Evolutionary conservation across 1,140 invertebrate species (phyloP), one percentile per base, ranked within the genome.

Genomic region (Plectrocnemia conspersa): DNA sequence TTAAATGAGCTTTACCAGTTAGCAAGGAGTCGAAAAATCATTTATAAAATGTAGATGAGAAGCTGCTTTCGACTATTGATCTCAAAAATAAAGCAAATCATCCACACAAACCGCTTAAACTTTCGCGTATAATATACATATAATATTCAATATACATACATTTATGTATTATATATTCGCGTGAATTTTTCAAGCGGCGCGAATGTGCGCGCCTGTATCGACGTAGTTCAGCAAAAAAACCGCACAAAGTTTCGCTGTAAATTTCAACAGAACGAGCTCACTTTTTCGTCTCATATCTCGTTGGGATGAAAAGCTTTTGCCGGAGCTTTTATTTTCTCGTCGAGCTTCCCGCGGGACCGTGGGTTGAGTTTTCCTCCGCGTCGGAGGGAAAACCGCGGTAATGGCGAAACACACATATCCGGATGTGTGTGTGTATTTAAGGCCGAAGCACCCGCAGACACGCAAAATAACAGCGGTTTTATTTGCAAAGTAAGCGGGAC

Each of bases 401-500:
- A 47, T 38, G 35, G 5, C 5, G 10, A 25, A 19, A 16, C 46
- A 53, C 25, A 27, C 35, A 36, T 36, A 36, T 36, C 35, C 19
- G 35, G 35, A 36, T 36, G 19, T 18, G 19, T 41, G 13, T 13
- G 50, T 27, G 25, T 52, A 15, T 18, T 29, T 15, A 36, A 27
- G n/a, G 6, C 13, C 38, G 23, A 36, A 25, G 41, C 24, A 22
- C 41, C 38, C 45, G 53, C 35, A 55, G 53, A 48, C 42, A 45
- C 44, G 33, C 53, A 59, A 56, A 59, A 59, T 59, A 59, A 59
- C 47, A 59, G 58, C 58, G 47, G 50, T 59, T 59, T 59, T 59
- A 56, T 56, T 59, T 50, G 41, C 46, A 52, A 56, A 47, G 58
- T 50, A 32, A 50, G 46, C 50, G 33, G 42, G 42, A 38, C 27